Base-by-base conservation (phyloP, 1,140 invertebrate species). In the Drosophila busckii region DNA sequence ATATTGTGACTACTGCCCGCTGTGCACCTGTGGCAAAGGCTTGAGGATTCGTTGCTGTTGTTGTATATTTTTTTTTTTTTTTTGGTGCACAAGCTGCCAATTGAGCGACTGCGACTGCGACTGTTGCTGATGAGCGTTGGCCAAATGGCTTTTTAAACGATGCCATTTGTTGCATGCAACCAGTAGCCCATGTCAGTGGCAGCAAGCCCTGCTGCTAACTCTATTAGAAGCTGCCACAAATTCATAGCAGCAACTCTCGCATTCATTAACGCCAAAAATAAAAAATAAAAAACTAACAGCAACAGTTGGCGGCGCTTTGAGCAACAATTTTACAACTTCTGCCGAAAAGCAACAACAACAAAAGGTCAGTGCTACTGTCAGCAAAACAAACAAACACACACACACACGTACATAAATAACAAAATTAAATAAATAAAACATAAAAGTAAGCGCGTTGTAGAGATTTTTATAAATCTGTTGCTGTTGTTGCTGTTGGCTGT, bases 1-100 rank as follows among this genome's bases (percentile, higher is more conserved):
- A 46, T 80, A 69, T 80, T 82, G 76, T 82, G 75, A 82, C 75
- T 83, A 70, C 76, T 83, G 70, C 75, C 76, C 61, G 75, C 75
- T 82, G 76, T 82, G 75, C 76, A 82, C 75, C 75, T 82, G 75
- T 70, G 76, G 48, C 31, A 20, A 17, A 35, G 16, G 15, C 2
- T 5, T 13, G 9, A 19, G 9, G 4, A 19, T 34, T 42, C 19
- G 28, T 22, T 26, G 28, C 22, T 26, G 52, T 12, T 45, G 50
- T 52, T 53, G 48, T 10, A 48, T n/a, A n/a, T n/a, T n/a, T n/a
- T n/a, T n/a, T n/a, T n/a, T n/a, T n/a, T n/a, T n/a, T n/a, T n/a
- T n/a, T n/a, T n/a, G n/a, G n/a, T n/a, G n/a, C 41, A 31, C 9
- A 13, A 10, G 23, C 17, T 22, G 26, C 23, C 10, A 17, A n/a